These are phyloP conservation scores for Gymnoscopelus braueri DNA, from an alignment of 2,797 vertebrate species.

Conservation along the genomic window DNA sequence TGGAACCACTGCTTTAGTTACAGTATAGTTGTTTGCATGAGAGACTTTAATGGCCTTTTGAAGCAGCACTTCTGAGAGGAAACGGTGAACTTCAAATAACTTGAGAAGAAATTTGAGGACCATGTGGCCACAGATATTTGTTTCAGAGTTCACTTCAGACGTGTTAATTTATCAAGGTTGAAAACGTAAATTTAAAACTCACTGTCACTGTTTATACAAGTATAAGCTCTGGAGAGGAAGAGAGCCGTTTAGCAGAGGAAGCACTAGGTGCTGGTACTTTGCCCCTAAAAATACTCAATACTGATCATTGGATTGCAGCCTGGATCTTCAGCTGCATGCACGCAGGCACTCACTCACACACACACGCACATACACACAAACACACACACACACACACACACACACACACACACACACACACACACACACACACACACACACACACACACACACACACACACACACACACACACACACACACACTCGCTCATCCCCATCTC, in stretches of 20 bases:
- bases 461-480: slow-evolving; percentile 1
- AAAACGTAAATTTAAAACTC: too few relatives aligned
- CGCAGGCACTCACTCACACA: background rate
- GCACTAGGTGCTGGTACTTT: slow-evolving; percentile 5
- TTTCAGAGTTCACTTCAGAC: too few relatives aligned
- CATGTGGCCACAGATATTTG: too few relatives aligned
- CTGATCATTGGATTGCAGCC: slow-evolving; percentile 22
- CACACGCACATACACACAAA: background rate
- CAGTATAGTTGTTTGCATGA: background rate
- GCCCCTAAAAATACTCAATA: slow-evolving; percentile 26
- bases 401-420: slow-evolving; percentile 1
- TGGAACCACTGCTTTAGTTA: too few relatives aligned
- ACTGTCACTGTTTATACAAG: too few relatives aligned
- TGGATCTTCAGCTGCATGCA: too few relatives aligned
- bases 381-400: slow-evolving; percentile 12
- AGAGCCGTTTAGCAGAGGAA: slow-evolving; percentile 19
- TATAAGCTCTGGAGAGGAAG: background rate
- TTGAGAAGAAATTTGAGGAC: too few relatives aligned
- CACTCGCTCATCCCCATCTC: slow-evolving; percentile 11
- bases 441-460: background rate
- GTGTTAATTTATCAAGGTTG: too few relatives aligned
- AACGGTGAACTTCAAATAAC: background rate
- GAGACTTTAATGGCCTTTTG: background rate
- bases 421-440: background rate
- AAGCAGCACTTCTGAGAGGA: background rate